A percentile compares a stretch with the other conserved stretches of the same genome.
Evolutionary conservation across 2,113 vertebrate species (phyloP).

Genomic region (Cygnus buccinator): DNA sequence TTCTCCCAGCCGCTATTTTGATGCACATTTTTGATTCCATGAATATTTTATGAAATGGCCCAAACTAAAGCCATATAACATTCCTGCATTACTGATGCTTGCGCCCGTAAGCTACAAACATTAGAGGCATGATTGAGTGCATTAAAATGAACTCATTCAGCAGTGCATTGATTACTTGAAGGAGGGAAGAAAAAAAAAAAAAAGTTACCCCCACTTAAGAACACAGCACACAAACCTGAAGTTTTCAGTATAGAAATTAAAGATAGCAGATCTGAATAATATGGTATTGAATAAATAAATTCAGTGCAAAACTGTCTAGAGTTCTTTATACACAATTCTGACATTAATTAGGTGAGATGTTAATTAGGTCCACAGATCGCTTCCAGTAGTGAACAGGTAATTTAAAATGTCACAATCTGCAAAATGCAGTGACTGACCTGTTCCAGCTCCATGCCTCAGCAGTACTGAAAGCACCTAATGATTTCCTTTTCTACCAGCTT

Average conservation of each 20-base stretch:
- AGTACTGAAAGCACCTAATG: constrained; percentile 87
- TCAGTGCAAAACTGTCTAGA: constrained; percentile 72
- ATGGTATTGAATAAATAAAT: constrained; percentile 67
- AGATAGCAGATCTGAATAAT: constrained; percentile 56
- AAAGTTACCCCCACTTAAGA: constrained; percentile 78
- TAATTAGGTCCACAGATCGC: constrained; percentile 93
- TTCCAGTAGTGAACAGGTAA: constrained; percentile 89
- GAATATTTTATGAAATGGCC: constrained; percentile 98
- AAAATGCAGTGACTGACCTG: constrained; percentile 76
- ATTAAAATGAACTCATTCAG: constrained; percentile 99
- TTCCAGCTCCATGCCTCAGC: constrained; percentile 76
- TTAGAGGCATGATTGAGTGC: constrained; percentile 96
- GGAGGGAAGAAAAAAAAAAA: constrained; percentile 42
- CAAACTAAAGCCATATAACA: constrained; percentile 98
- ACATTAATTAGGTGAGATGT: constrained; percentile 83
- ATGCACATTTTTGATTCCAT: constrained; percentile 94
- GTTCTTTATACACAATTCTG: constrained; percentile 74
- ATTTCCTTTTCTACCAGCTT: constrained; percentile 85
- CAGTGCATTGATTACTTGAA: constrained; percentile 96
- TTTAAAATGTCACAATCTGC: constrained; percentile 87
- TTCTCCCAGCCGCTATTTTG: constrained; percentile 94
- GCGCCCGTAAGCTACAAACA: constrained; percentile 95
- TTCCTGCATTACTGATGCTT: constrained; percentile 94
- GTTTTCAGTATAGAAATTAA: constrained; percentile 73
- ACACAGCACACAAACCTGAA: constrained; percentile 77